Evolutionary conservation across 2,888 invertebrate genomes (phyloP).

Genomic region (Drosophila lutescens): DNA sequence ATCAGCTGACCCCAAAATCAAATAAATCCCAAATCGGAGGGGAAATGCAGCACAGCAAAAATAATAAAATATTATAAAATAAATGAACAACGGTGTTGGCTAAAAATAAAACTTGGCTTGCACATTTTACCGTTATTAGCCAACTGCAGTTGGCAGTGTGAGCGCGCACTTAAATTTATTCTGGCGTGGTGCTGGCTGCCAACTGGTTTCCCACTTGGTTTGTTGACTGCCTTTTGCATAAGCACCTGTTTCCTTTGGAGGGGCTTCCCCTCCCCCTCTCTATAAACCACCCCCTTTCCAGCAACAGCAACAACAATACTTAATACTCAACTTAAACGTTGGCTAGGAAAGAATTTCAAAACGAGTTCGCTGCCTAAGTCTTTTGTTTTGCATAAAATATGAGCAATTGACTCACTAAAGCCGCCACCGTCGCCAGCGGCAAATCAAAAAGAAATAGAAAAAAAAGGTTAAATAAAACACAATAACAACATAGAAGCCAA

Average conservation of each 20-base stretch:
- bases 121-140: slow-evolving; percentile 71
- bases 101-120: slow-evolving; percentile 44
- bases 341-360: slow-evolving; percentile 55
- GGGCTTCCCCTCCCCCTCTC: not conserved
- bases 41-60: not conserved
- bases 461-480: not conserved
- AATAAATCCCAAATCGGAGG: not conserved
- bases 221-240: slow-evolving; percentile 59
- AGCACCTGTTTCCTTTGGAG: slow-evolving; percentile 63
- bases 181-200: slow-evolving; percentile 53
- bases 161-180: slow-evolving; percentile 69
- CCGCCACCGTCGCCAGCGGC: slow-evolving; percentile 4
- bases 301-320: not conserved
- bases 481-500: slow-evolving; percentile 10
- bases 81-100: slow-evolving; percentile 9
- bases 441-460: not conserved
- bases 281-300: not conserved
- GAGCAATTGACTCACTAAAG: slow-evolving; percentile 20
- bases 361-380: slow-evolving; percentile 64
- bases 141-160: slow-evolving; percentile 43
- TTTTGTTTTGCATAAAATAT: slow-evolving; percentile 49
- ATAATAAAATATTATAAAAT: not conserved
- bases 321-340: not conserved
- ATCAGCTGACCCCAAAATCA: slow-evolving; percentile 21
- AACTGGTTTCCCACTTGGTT: slow-evolving; percentile 27